These are phyloP conservation scores for Margaritifera margaritifera DNA, from an alignment of 2,888 invertebrate genomes.

Conservation along the genomic window DNA sequence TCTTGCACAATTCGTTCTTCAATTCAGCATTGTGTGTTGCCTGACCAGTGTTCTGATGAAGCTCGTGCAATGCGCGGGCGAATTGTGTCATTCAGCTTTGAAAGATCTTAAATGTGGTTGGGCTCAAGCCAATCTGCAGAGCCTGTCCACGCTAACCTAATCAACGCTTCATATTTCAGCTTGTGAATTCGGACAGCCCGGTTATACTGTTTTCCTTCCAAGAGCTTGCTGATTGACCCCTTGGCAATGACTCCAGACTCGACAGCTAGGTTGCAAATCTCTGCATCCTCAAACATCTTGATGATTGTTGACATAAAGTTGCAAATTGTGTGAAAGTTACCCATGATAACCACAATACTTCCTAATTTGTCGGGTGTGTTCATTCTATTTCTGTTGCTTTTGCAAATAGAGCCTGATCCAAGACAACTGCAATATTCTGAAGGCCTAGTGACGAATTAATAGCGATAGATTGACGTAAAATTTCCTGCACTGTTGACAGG, in stretches of 20 bases:
- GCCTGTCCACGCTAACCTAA: slow-evolving; percentile 12
- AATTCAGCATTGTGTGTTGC: neutral
- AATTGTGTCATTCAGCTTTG: neutral
- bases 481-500: neutral
- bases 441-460: neutral
- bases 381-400: slow-evolving; percentile 17
- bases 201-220: slow-evolving; percentile 28
- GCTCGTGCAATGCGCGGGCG: too few species aligned
- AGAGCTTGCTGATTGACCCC: slow-evolving; percentile 16
- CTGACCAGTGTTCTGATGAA: too few species aligned
- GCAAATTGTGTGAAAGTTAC: slow-evolving; percentile 21
- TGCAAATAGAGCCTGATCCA: slow-evolving; percentile 22
- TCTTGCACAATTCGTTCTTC: neutral
- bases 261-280: slow-evolving; percentile 21
- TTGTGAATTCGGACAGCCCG: slow-evolving; percentile 25
- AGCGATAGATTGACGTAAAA: neutral
- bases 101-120: neutral
- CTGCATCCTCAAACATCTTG: slow-evolving; percentile 30
- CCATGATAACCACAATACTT: too few species aligned
- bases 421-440: slow-evolving; percentile 7
- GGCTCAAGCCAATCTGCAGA: too few species aligned
- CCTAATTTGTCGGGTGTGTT: too few species aligned
- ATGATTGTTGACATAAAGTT: slow-evolving; percentile 12
- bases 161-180: slow-evolving; percentile 22
- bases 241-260: slow-evolving; percentile 17